These are phyloP conservation scores for Creontiades dilutus DNA, from an alignment of 2,888 invertebrate genomes.

Conservation along the genomic window DNA sequence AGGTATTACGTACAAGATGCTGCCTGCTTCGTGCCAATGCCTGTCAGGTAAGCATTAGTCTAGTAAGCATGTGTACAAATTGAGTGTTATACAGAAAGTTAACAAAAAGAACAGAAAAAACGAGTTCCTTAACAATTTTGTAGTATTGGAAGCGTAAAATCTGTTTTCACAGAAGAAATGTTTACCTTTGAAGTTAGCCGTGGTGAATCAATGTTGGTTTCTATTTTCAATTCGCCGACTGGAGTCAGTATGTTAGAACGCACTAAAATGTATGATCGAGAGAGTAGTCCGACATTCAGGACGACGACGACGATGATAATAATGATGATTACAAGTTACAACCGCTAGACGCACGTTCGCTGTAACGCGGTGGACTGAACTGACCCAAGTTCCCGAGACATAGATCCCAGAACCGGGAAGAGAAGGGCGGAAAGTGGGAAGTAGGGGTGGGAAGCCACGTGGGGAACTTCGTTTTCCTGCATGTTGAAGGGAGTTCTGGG, in stretches of 20 bases:
- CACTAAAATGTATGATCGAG: neutral
- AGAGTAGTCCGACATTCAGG: neutral
- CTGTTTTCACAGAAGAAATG: too few species aligned
- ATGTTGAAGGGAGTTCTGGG: neutral
- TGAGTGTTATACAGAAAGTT: too few species aligned
- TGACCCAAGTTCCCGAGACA: neutral
- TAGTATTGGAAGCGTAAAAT: too few species aligned
- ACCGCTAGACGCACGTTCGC: neutral
- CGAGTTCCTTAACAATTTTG: too few species aligned
- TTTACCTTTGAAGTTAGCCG: slow-evolving; percentile 25
- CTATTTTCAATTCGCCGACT: neutral
- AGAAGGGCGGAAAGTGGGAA: neutral
- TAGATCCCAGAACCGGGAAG: slow-evolving; percentile 14
- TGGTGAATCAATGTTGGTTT: neutral
- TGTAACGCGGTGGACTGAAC: slow-evolving; percentile 4
- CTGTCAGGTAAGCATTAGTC: too few species aligned
- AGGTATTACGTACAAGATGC: too few species aligned
- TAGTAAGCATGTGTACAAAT: too few species aligned
- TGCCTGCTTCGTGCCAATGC: too few species aligned
- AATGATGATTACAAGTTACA: neutral
- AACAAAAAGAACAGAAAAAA: too few species aligned
- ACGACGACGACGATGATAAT: neutral
- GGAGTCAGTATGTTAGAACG: neutral
- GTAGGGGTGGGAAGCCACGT: slow-evolving; percentile 28
- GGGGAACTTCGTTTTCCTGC: neutral